Percentiles rank a stretch among this genome's conserved stretches.
phyloP scores from a whole-genome alignment of 2,113 vertebrate genomes.

The Callorhinus ursinus region DNA sequence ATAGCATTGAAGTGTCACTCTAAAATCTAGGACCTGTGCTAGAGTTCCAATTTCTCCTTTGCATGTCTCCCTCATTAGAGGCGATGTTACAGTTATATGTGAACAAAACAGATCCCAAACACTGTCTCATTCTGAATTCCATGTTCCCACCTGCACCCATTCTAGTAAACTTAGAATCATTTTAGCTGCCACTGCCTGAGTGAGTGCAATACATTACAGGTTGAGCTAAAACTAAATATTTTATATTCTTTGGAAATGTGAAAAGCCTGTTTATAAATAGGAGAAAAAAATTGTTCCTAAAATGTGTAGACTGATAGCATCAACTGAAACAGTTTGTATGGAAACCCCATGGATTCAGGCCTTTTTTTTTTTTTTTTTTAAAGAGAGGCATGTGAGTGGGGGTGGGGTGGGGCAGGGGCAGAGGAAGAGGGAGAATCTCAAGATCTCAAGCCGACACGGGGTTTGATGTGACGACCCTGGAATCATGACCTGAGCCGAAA shows the following conservation, averaged over 20 bases:
- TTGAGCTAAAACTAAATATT: neutral
- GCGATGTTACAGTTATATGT: neutral
- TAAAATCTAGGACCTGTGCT: neutral
- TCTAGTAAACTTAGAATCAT: neutral
- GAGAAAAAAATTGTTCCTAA: neutral
- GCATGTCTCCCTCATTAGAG: neutral
- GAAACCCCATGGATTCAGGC: neutral
- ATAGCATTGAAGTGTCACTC: neutral
- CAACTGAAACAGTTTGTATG: neutral
- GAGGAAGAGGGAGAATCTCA: neutral
- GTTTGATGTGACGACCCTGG: neutral
- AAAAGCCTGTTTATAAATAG: neutral
- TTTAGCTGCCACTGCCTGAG: neutral
- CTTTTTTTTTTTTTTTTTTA: neutral
- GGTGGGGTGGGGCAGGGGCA: neutral
- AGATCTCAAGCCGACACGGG: neutral
- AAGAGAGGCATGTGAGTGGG: neutral
- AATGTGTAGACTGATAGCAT: neutral
- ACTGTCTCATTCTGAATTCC: neutral
- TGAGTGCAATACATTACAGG: neutral
- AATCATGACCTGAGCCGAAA: neutral
- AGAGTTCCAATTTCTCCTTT: neutral
- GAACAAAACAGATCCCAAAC: constrained; percentile 15
- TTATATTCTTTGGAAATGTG: neutral
- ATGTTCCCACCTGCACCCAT: neutral